Percentiles rank a stretch among this genome's conserved stretches.
phyloP scores from a whole-genome alignment of 2,797 vertebrate species.

The Melopsittacus undulatus region DNA sequence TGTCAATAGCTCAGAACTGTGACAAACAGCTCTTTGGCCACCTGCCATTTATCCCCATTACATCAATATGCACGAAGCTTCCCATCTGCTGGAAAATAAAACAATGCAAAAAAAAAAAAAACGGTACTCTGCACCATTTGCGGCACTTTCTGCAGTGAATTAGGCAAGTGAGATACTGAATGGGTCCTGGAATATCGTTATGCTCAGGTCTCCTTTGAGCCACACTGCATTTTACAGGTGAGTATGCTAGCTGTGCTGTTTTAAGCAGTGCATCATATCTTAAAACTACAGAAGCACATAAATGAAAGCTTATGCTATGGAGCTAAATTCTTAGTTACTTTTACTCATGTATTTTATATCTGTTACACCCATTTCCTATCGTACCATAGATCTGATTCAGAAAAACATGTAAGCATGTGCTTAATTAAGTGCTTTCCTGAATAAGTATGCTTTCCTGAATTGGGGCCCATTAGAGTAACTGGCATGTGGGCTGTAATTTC shows the following conservation, averaged over 20 bases:
- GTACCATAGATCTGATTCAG: slow-evolving; percentile 43
- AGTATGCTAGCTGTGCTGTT: not conserved
- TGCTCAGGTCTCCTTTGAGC: not conserved
- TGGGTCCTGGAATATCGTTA: not conserved
- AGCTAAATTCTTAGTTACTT: not conserved
- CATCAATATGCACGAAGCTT: not conserved
- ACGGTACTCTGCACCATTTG: not conserved
- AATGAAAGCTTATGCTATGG: not conserved
- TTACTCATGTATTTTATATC: slow-evolving; percentile 2
- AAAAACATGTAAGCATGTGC: slow-evolving; percentile 43
- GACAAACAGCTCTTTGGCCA: not conserved
- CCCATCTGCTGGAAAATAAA: not conserved
- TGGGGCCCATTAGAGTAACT: slow-evolving; percentile 5
- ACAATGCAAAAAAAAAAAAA: not conserved
- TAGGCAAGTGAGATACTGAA: not conserved
- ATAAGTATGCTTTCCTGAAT: slow-evolving; percentile 40
- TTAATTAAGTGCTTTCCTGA: slow-evolving; percentile 60
- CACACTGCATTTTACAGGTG: not conserved
- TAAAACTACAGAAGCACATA: not conserved
- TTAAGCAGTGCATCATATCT: not conserved
- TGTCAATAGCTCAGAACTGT: not conserved
- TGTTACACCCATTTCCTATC: slow-evolving; percentile 60
- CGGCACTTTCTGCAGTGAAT: not conserved
- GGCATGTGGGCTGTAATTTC: slow-evolving; percentile 38
- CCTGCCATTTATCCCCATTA: not conserved